Base-by-base conservation (phyloP, 2,797 vertebrate species). In the Spheniscus humboldti region DNA sequence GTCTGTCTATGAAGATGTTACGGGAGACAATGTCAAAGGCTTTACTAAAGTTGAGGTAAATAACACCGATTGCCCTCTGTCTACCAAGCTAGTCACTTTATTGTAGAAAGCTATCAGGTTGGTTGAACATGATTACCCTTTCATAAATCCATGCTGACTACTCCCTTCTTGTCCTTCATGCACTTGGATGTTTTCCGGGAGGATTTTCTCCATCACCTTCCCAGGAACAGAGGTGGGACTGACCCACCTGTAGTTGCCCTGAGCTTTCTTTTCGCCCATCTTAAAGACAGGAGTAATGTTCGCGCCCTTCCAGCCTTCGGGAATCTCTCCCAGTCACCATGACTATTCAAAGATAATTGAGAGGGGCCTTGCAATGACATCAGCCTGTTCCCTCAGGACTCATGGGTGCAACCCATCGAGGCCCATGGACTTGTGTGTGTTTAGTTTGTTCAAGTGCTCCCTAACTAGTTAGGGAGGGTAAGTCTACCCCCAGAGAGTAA, bases 211-310 rank as follows among this genome's bases (percentile, higher is more conserved):
- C 23, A 10, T 39, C 9, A 30, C 28, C 52, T 79, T 91, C 28
- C 33, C 11, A 82, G 30, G 20, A 2, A 64, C 25, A 37, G 11
- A 0, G 0, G 6, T 63, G 39, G 43, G 33, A 62, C 5, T 18
- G 27, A 64, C 8, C 3, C 35, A 28, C 8, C 3, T 66, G 13
- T 48, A 80, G 39, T 19, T 73, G 31, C 4, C 4, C 15, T 53
- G 27, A 62, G 7, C 11, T 91, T 92, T 53, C 11, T 71, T 87
- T 74, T 43, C 0, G 0, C 4, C 14, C 13, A 22, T 63, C 27
- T 3, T 18, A 4, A 84, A 85, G 14, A 24, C 31, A n/a, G n/a
- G 13, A 67, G 18, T 6, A 27, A 68, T 0, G 0, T 43, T 86
- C 6, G 10, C 3, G 53, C 6, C 37, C 18, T 88, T 79, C 24